Percentiles rank a stretch among this genome's conserved stretches.
These are phyloP conservation scores for Drosophila teissieri DNA, from an alignment of 1,140 invertebrate species.

Conservation along the genomic window DNA sequence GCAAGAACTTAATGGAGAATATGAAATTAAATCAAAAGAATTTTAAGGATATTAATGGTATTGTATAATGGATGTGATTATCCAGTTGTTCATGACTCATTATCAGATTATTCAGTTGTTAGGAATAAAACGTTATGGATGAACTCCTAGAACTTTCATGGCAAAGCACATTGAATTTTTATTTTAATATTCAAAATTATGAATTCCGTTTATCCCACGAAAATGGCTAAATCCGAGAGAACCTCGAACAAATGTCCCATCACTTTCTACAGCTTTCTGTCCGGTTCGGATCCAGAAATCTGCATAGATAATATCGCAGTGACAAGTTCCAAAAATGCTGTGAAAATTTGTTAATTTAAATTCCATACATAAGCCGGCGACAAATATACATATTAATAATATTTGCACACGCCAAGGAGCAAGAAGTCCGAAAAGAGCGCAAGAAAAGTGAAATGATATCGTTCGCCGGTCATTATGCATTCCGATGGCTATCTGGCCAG, in stretches of 20 bases:
- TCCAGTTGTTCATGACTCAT: too few species aligned
- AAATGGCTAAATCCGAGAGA: not conserved
- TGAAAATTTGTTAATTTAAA: slow-evolving; percentile 78
- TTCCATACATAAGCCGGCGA: slow-evolving; percentile 53
- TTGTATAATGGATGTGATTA: too few species aligned
- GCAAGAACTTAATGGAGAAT: not conserved
- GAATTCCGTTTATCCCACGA: not conserved
- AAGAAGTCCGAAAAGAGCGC: slow-evolving; percentile 12
- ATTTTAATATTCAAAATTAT: not conserved
- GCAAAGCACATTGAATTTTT: too few species aligned
- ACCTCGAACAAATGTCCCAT: too few species aligned
- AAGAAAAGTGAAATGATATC: slow-evolving; percentile 75
- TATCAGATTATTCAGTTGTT: too few species aligned
- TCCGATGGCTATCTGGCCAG: slow-evolving; percentile 66
- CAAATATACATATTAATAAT: slow-evolving; percentile 67
- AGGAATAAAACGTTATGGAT: too few species aligned
- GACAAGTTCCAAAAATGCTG: slow-evolving; percentile 35
- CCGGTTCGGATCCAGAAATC: slow-evolving; percentile 24
- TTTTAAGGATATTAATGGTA: too few species aligned
- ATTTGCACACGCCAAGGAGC: slow-evolving; percentile 35
- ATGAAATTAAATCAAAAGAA: too few species aligned
- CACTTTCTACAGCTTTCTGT: slow-evolving; percentile 59
- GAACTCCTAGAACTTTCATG: too few species aligned
- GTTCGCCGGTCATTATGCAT: slow-evolving; percentile 72
- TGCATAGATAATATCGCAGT: slow-evolving; percentile 61